Evolutionary conservation across 1,140 invertebrate species (phyloP).

Genomic region (Drosophila tropicalis): DNA sequence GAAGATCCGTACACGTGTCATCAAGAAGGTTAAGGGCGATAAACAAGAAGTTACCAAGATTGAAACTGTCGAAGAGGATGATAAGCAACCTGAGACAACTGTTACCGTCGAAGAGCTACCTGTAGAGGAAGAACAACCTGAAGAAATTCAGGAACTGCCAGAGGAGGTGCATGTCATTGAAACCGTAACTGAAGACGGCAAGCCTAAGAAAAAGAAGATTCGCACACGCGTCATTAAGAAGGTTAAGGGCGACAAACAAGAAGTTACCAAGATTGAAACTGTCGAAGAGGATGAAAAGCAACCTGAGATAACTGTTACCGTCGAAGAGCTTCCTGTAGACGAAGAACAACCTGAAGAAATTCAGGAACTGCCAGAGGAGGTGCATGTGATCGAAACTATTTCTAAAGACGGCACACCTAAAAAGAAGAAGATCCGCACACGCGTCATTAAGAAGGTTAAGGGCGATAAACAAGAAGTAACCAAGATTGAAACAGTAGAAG

Average conservation of each 20-base stretch:
- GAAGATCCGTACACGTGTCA: no score
- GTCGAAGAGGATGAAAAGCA: slow-evolving; percentile 10
- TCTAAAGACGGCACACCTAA: not conserved
- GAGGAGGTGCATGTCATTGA: not conserved
- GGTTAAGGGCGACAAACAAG: slow-evolving; percentile 9
- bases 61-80: no score
- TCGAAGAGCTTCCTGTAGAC: not conserved
- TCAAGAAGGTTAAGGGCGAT: no score
- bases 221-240: slow-evolving; percentile 14
- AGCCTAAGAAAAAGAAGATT: slow-evolving; percentile 6
- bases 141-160: no score
- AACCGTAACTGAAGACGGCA: not conserved
- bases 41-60: no score
- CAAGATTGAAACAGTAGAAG: slow-evolving; percentile 6
- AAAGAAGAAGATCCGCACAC: slow-evolving; percentile 11
- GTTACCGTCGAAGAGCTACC: no score
- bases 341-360: not conserved
- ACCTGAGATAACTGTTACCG: not conserved
- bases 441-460: slow-evolving; percentile 10
- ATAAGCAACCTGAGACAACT: no score
- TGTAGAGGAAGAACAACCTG: no score
- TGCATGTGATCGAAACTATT: not conserved
- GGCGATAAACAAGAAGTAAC: slow-evolving; percentile 12
- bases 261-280: slow-evolving; percentile 10
- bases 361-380: slow-evolving; percentile 1